These are phyloP conservation scores for Telmatherina bonti DNA, from an alignment of 2,797 vertebrate species.

Conservation along the genomic window DNA sequence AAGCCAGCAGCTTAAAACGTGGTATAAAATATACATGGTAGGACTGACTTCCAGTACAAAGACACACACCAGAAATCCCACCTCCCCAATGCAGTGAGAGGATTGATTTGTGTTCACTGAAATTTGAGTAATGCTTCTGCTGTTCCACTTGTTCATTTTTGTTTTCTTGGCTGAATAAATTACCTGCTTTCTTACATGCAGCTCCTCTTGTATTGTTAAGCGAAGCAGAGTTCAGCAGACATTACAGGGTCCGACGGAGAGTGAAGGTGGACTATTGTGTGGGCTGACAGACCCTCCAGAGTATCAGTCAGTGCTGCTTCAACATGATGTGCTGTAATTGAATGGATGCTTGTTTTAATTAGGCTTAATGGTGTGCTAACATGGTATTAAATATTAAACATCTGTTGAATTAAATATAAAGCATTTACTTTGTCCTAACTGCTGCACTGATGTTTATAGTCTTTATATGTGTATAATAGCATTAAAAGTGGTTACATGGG, in stretches of 20 bases:
- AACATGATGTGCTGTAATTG: constrained; percentile 15
- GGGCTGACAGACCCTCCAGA: constrained; percentile 23
- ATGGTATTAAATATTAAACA: constrained; percentile 68
- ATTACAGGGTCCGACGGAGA: constrained; percentile 27
- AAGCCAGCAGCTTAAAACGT: constrained; percentile 24
- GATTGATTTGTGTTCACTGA: constrained; percentile 34
- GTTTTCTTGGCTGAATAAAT: constrained; percentile 37
- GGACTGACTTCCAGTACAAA: constrained; percentile 20
- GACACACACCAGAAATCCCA: not conserved
- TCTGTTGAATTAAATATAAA: constrained; percentile 65
- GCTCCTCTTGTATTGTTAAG: constrained; percentile 17
- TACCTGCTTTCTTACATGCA: not conserved
- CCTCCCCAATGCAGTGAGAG: constrained; percentile 12
- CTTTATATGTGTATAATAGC: no score
- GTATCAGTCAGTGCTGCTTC: constrained; percentile 37
- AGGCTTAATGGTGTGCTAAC: constrained; percentile 54
- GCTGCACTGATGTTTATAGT: constrained; percentile 14
- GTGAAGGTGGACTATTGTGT: constrained; percentile 32
- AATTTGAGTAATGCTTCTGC: constrained; percentile 20
- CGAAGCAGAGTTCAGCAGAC: constrained; percentile 35
- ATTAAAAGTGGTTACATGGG: not conserved
- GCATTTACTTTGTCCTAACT: constrained; percentile 29
- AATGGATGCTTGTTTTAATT: constrained; percentile 59
- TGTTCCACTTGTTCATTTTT: constrained; percentile 38
- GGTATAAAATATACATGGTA: constrained; percentile 18